Evolutionary conservation across 2,888 invertebrate species (phyloP).

Genomic region (Tetragnatha montana): DNA sequence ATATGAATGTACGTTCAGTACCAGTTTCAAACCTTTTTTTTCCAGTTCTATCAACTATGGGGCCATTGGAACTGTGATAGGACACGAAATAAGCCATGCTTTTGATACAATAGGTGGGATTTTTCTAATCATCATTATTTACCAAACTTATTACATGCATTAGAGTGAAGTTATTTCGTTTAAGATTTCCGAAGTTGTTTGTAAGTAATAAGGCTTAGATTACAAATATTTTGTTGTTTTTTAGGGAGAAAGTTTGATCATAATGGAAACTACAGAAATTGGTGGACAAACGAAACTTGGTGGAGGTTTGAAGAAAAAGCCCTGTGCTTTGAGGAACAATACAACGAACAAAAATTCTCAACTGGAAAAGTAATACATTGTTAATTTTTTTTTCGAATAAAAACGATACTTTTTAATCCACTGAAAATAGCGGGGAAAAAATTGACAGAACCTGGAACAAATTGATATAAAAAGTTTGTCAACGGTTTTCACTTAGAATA

Average conservation of each 20-base stretch:
- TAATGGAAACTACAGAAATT: constrained; percentile 53
- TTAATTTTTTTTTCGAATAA: too few relatives aligned
- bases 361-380: background rate
- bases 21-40: background rate
- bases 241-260: constrained; percentile 56
- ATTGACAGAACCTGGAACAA: too few relatives aligned
- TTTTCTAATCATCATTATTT: background rate
- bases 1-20: too few relatives aligned
- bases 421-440: too few relatives aligned
- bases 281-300: constrained; percentile 68
- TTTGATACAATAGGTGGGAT: constrained; percentile 43
- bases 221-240: constrained; percentile 3
- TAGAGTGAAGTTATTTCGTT: background rate
- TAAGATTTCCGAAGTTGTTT: background rate
- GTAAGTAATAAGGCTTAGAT: background rate
- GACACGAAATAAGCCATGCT: constrained; percentile 68
- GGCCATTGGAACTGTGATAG: constrained; percentile 67
- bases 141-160: background rate
- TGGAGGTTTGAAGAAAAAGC: constrained; percentile 48
- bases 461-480: too few relatives aligned
- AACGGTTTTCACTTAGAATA: too few relatives aligned
- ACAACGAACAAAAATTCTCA: constrained; percentile 46
- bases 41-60: constrained; percentile 67
- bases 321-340: constrained; percentile 64
- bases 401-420: too few relatives aligned